Evolutionary conservation across 1,140 invertebrate genomes (phyloP), one percentile per base, ranked within the genome.

Genomic region (Penaeus japonicus): DNA sequence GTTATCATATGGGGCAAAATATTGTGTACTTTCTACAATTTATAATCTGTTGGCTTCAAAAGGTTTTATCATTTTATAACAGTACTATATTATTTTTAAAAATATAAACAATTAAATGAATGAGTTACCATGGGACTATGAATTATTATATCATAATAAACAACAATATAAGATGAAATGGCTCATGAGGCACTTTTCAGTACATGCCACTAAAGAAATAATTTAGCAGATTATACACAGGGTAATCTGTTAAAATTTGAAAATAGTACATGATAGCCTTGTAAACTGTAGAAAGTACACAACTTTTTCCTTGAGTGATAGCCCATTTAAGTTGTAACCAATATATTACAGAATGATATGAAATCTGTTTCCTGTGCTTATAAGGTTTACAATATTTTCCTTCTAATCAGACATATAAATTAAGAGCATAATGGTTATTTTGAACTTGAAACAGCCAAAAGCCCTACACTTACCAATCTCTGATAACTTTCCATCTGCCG

Each of bases 401-500:
- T 47, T 20, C 17, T n/a, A 83, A 70, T 70, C 3, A 83, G 18
- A 0, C 15, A 22, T 65, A 39, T 83, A 62, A 83, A 83, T 54
- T 27, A 32, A 30, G 22, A n/a, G 32, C 53, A 82, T 17, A 82
- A 73, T 39, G 18, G 15, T 53, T 39, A 30, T 81, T 20, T 86
- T 39, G 39, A 86, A 62, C 12, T 27, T 0, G 62, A 39, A 79
- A 70, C 0, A 53, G 59, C 53, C 5, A 18, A 75, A 83, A 73
- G 18, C 18, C 62, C 84, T 32, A 54, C n/a, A 82, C 70, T 90
- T 62, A 89, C 90, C 99, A 91, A 99, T 98, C 95, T 99, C 99
- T 55, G 97, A 96, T 54, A 99, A 93, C 75, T 96, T 97, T 89
- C 97, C 97, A 93, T 98, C 97, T 94, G 99, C 98, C 79, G 97